Evolutionary conservation across 2,888 invertebrate genomes (phyloP).

Genomic region (Ecliptopera silaceata): DNA sequence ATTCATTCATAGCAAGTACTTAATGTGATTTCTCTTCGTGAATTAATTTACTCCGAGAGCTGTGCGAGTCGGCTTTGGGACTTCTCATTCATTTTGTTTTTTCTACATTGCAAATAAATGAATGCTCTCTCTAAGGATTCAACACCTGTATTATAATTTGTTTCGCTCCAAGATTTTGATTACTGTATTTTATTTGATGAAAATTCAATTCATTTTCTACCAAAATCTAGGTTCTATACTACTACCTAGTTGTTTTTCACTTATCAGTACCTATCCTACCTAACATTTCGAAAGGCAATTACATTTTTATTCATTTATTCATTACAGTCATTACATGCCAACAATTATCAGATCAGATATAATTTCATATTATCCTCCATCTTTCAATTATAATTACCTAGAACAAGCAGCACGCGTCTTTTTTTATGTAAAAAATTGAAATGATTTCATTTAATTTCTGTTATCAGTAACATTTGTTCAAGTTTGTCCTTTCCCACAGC

Average conservation of each 20-base stretch:
- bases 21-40: conserved; percentile 11
- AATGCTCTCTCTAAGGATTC: no score
- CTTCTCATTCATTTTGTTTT: background rate
- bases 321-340: background rate
- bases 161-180: no score
- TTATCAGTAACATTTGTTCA: no score
- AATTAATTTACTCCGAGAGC: background rate
- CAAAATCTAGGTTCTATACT: no score
- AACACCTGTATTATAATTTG: no score
- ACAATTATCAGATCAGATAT: background rate
- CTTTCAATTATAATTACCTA: conserved; percentile 9
- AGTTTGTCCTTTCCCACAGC: no score
- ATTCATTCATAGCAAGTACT: conserved; percentile 8
- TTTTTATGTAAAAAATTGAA: no score
- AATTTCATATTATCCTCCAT: conserved; percentile 6
- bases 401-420: conserved; percentile 7
- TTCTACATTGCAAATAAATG: background rate
- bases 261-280: no score
- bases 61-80: background rate
- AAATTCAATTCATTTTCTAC: no score
- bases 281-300: background rate
- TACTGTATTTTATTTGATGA: no score
- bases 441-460: no score
- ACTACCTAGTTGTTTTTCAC: no score
- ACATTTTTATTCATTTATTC: background rate